These are phyloP conservation scores for Amphipoea lucens DNA, from an alignment of 2,888 invertebrate genomes.

Conservation along the genomic window DNA sequence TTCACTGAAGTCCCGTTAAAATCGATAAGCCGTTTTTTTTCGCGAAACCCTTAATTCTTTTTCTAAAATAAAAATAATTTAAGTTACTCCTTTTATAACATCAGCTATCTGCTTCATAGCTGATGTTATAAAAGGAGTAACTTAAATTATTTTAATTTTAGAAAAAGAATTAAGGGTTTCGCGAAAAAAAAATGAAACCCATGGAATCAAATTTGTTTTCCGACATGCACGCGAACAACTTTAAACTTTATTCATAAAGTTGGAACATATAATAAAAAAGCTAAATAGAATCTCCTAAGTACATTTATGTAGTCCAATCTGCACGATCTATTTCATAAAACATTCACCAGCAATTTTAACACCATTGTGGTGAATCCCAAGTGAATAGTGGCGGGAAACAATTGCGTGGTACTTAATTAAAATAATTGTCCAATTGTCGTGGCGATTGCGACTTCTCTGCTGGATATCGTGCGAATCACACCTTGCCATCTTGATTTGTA, in stretches of 20 bases:
- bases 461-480: conserved; percentile 73
- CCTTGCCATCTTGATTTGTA: conserved; percentile 72
- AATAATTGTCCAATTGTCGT: conserved; percentile 80
- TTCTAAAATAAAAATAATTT: no score
- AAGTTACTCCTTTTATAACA: no score
- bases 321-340: conserved; percentile 66
- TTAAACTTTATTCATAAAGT: background rate
- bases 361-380: conserved; percentile 68
- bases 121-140: no score
- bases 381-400: conserved; percentile 68
- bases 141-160: no score
- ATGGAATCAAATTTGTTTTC: no score
- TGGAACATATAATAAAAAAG: background rate
- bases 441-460: conserved; percentile 70
- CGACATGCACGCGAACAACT: no score
- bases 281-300: conserved; percentile 1
- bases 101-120: no score
- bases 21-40: no score
- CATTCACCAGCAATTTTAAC: conserved; percentile 60
- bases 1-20: no score
- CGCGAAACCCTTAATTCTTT: no score
- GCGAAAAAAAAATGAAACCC: no score
- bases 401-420: conserved; percentile 77
- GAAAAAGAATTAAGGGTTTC: no score
- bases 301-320: conserved; percentile 35